Conservation (phyloP, 2,113 vertebrate species). For the Hypocryptadius cinnamomeus region DNA sequence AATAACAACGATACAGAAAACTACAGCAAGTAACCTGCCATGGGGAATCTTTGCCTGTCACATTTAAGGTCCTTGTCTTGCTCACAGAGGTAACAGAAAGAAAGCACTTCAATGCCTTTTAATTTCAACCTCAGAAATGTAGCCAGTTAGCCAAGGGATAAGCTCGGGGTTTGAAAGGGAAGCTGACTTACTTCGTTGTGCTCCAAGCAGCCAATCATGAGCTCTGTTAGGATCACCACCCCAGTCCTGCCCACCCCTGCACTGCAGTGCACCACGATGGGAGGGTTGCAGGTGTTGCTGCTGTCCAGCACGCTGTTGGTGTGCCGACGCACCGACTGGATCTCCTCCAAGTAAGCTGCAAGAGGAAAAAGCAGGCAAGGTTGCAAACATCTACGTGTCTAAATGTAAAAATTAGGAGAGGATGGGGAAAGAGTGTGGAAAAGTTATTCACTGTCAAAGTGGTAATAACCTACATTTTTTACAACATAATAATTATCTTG, state of each 20-base stretch:
- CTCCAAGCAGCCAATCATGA: conserved; percentile 93
- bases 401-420: neutral
- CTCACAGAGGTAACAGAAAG: neutral
- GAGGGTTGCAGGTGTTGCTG: conserved; percentile 79
- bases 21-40: neutral
- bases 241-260: conserved; percentile 89
- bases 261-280: conserved; percentile 89
- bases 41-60: neutral
- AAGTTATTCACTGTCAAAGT: neutral
- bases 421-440: neutral
- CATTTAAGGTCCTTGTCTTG: neutral
- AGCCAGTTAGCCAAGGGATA: neutral
- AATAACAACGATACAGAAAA: neutral
- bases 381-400: neutral
- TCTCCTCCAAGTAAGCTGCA: conserved; percentile 91
- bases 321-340: conserved; percentile 90
- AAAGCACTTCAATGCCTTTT: neutral
- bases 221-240: conserved; percentile 88
- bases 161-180: neutral
- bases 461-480: conserved; percentile 38
- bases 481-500: conserved; percentile 59
- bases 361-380: neutral
- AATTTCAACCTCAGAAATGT: neutral
- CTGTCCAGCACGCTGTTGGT: conserved; percentile 91
- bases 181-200: conserved; percentile 82